A percentile compares a stretch with the other conserved stretches of the same genome.
Conservation (phyloP, 2,797 vertebrate species). For the Sebastes kiyomatsui region DNA sequence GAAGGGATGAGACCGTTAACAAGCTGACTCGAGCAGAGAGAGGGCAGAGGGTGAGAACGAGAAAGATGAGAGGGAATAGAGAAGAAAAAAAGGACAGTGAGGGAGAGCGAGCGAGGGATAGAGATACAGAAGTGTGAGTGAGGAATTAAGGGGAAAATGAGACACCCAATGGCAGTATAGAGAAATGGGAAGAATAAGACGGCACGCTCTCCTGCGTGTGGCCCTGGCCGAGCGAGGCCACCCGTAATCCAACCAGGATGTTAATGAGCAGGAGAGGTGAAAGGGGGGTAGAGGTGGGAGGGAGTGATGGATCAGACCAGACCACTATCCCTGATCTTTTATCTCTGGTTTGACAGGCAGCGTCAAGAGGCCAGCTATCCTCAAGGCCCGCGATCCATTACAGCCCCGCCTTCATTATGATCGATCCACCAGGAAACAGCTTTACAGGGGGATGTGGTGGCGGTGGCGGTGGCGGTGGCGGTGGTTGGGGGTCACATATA, state of each 20-base stretch:
- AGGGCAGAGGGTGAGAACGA: not conserved
- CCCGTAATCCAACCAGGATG: constrained; percentile 8
- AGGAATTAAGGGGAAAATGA: not conserved
- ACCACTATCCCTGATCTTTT: constrained; percentile 36
- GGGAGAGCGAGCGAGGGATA: not conserved
- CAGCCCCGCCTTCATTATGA: constrained; percentile 41
- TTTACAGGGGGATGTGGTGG: not conserved
- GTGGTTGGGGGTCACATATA: not conserved
- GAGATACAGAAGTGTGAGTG: not conserved
- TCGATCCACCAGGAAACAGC: constrained; percentile 1
- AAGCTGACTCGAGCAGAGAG: constrained; percentile 13
- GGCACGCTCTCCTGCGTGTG: not conserved
- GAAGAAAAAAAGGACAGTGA: not conserved
- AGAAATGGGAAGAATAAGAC: constrained; percentile 4
- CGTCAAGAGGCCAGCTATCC: not conserved
- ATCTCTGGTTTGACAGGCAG: constrained; percentile 39
- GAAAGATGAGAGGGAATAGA: not conserved
- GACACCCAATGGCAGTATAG: not conserved
- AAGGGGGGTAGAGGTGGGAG: not conserved
- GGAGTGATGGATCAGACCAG: constrained; percentile 40
- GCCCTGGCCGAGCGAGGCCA: not conserved
- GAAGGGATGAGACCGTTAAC: constrained; percentile 40
- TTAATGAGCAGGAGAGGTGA: constrained; percentile 38
- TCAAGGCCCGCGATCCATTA: constrained; percentile 13
- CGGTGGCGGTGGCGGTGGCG: not conserved